A percentile compares a stretch with the other conserved stretches of the same genome.
Conservation (phyloP, 2,797 vertebrate species). For the Tapera naevia region DNA sequence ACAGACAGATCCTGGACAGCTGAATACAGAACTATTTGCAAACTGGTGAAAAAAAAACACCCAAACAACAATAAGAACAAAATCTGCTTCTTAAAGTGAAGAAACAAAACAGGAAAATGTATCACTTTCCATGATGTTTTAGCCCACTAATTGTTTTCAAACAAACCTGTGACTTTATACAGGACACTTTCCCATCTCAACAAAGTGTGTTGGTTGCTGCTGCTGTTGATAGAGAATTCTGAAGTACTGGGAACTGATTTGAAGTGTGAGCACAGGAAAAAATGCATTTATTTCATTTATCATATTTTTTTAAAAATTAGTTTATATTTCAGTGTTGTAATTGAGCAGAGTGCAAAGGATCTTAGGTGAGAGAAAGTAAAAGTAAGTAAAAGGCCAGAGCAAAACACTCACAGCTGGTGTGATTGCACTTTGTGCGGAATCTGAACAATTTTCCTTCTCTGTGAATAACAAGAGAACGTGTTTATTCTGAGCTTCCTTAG, state of each 20-base stretch:
- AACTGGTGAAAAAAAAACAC: not conserved
- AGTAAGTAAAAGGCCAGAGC: not conserved
- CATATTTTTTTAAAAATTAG: not conserved
- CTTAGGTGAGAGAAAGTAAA: not conserved
- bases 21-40: not conserved
- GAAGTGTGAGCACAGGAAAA: not conserved
- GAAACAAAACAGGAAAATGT: not conserved
- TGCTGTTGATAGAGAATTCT: not conserved
- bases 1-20: not conserved
- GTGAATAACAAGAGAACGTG: rapidly evolving
- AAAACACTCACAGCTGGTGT: not conserved
- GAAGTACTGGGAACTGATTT: not conserved
- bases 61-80: not conserved
- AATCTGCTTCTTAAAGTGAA: not conserved
- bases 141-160: not conserved
- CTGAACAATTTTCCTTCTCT: not conserved
- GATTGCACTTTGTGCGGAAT: not conserved
- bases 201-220: not conserved
- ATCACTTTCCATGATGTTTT: not conserved
- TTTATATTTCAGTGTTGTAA: not conserved
- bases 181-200: not conserved
- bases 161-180: not conserved
- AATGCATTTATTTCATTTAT: rapidly evolving
- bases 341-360: not conserved
- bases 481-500: not conserved